Base-by-base conservation (phyloP, 2,797 vertebrate genomes). In the Acanthornis magna region DNA sequence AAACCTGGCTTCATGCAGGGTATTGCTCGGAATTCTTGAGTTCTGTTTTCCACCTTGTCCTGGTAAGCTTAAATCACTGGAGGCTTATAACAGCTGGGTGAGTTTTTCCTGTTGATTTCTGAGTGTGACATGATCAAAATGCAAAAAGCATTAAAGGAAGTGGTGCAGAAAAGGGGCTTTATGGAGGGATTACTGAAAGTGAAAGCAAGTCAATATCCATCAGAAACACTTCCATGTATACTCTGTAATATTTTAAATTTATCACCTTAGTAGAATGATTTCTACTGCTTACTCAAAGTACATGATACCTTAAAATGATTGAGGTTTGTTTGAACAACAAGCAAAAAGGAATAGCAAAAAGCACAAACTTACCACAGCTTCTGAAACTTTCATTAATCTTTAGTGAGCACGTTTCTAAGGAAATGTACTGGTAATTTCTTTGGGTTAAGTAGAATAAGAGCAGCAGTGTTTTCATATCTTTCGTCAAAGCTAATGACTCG, bases 401-500 rank as follows among this genome's bases (percentile, higher is more conserved):
- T 40, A 54, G 32, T 18, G 7, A 80, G 23, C 13, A 6, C 8
- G 57, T 73, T 66, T 14, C 11, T 58, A 48, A 54, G 60, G 48
- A 85, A 50, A 27, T 9, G 11, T 18, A 55, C 15, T 27, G 20
- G 8, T 54, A 19, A 16, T 40, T 80, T 68, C 11, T 73, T 79
- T 14, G 20, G 11, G 4, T 88, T 65, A 91, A 71, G n/a, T 71
- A 75, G 89, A 85, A 4, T 47, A 57, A 77, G 36, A 22, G 29
- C 43, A n/a, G 7, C 13, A 34, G 16, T 51, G 15, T 51, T 91
- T 78, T 70, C 27, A 2, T 62, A 8, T 74, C 21, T 79, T 79
- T 63, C 0, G 1, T 81, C 36, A 42, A 61, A 48, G 43, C 7
- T 78, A 32, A 30, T 65, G 73, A 34, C 27, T 62, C 0, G 0